Base-by-base conservation (phyloP, 2,888 invertebrate species). In the Protonemura montana region DNA sequence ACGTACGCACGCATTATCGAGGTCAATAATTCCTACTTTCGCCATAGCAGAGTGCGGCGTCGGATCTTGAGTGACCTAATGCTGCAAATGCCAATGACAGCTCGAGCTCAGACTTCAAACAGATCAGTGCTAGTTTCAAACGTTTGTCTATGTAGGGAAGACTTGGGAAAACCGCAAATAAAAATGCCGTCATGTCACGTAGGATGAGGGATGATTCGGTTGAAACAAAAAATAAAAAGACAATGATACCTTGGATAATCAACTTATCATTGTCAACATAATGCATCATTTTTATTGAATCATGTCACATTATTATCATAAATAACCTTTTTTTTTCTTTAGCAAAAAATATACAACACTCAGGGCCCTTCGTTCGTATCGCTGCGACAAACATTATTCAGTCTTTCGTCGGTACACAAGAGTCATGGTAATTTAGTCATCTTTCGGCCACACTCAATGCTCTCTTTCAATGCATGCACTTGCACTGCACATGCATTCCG, bases 241-340 rank as follows among this genome's bases (percentile, higher is more conserved):
- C 59, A 59, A 59, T 59, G 59, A 59, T 59, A 59, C 59, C 59
- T 59, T 59, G 59, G 59, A 59, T 10, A 59, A 59, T 59, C 59
- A 59, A 59, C 59, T 59, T 59, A 59, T 59, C 59, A 59, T 59
- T 59, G 59, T 59, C 59, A 59, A 59, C 59, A 59, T 59, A 41
- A 59, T 59, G 59, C 59, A 59, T 59, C 59, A 13, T 59, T 59
- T 35, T 59, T 59, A 59, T 59, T 59, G 21, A 59, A 59, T 10
- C 59, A 59, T 7, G 59, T 59, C 21, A 21, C 59, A 59, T 59
- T 21, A 59, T 59, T 59, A 59, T 59, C 59, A 59, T 59, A 59
- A 59, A 59, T 59, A 59, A 21, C 59, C 16, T 59, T 59, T 59
- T 59, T 59, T 21, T 59, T 59, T 59, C 59, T 59, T 59, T 21